Evolutionary conservation across 1,140 invertebrate genomes (phyloP), one percentile per base, ranked within the genome.

Genomic region (Drosophila mayri): DNA sequence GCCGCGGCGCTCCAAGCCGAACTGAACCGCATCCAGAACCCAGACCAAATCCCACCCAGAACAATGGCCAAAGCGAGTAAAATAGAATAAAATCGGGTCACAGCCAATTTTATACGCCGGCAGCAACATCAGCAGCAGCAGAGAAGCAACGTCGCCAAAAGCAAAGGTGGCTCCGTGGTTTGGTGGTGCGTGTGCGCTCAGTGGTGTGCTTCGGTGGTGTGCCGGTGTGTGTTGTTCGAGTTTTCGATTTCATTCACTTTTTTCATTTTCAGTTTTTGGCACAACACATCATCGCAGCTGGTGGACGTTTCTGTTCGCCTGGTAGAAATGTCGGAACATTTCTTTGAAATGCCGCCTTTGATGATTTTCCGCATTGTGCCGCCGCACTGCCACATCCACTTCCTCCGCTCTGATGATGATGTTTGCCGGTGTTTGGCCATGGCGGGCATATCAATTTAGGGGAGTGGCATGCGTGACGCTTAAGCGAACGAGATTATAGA

Each of bases 301-400:
- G 43, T 58, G 67, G 43, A 41, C 44, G 40, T 78, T 88, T 64
- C 84, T 88, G 84, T 90, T 84, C 84, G 84, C 84, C 84, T 88
- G 84, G 54, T 88, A 84, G 68, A 52, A 71, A 84, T 81, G 84
- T 88, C 84, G 84, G 84, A 90, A 88, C 85, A 81, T 88, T 88
- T 88, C 84, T 88, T 88, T 88, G 84, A 88, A 88, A 88, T 88
- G 85, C 85, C 84, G 84, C 61, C 84, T 88, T 88, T 88, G 84
- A 88, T 88, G 85, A 88, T 88, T 88, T 88, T 84, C 84, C 84
- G 84, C 81, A 76, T 43, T 64, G 61, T 80, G 81, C 81, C 81
- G 81, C 58, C 79, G 50, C 65, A 60, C 65, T 58, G 47, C 62
- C 62, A 68, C 68, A 41, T 50, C 64, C 41, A 57, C 37, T 75